Conservation (phyloP, 2,888 invertebrate genomes). For the Eustalomyia histrio region DNA sequence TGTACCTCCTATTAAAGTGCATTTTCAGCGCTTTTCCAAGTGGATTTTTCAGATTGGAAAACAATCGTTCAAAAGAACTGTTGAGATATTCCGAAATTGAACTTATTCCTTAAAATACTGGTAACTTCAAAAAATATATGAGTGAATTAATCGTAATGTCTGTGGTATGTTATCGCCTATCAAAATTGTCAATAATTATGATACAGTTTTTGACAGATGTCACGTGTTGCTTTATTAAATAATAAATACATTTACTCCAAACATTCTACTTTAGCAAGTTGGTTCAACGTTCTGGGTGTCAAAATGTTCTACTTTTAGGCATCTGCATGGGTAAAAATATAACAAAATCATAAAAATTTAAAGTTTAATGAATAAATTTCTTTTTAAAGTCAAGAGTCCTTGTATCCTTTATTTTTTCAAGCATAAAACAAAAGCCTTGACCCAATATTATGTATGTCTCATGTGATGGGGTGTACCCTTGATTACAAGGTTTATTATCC, state of each 20-base stretch:
- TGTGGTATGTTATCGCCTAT: constrained; percentile 26
- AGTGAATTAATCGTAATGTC: constrained; percentile 16
- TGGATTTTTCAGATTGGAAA: too few species aligned
- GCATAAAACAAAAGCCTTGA: neutral
- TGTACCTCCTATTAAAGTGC: too few species aligned
- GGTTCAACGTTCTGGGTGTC: too few species aligned
- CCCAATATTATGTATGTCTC: neutral
- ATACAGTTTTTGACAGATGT: constrained; percentile 28
- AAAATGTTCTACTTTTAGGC: too few species aligned
- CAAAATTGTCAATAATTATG: neutral
- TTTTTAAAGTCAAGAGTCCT: neutral
- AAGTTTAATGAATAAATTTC: too few species aligned
- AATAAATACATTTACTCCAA: neutral
- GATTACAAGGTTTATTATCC: constrained; percentile 20
- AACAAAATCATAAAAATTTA: too few species aligned
- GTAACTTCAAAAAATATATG: neutral
- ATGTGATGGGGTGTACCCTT: neutral
- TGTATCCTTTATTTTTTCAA: neutral
- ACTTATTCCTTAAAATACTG: neutral
- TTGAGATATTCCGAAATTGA: neutral
- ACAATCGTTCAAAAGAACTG: neutral
- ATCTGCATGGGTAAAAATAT: too few species aligned
- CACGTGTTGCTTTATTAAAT: constrained; percentile 7
- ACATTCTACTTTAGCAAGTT: too few species aligned
- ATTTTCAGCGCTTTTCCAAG: too few species aligned